Evolutionary conservation across 1,140 invertebrate species (phyloP).

Genomic region (Aricia agestis): DNA sequence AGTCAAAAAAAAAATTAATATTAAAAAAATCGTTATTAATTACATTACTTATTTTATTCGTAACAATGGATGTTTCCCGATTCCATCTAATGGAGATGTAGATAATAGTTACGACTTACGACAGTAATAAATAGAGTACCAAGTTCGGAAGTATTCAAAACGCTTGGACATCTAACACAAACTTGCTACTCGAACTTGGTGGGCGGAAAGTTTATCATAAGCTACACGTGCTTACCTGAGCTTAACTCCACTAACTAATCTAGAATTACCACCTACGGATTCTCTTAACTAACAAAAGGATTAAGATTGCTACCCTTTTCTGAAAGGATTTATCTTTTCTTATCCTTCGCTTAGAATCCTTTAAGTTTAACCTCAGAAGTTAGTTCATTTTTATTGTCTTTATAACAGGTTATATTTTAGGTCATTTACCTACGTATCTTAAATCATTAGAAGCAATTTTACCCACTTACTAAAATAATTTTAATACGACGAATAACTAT

Average conservation of each 20-base stretch:
- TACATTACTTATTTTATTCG: too few species aligned
- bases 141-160: conserved; percentile 1
- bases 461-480: too few species aligned
- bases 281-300: conserved; percentile 12
- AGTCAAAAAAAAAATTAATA: too few species aligned
- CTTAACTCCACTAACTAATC: conserved; percentile 12
- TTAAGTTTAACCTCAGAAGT: neutral
- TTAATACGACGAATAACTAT: too few species aligned
- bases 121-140: neutral
- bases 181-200: conserved; percentile 2
- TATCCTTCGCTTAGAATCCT: neutral
- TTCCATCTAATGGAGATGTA: too few species aligned
- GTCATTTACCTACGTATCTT: neutral
- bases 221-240: conserved; percentile 13
- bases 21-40: too few species aligned
- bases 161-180: conserved; percentile 1
- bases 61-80: too few species aligned
- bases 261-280: conserved; percentile 14
- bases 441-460: too few species aligned
- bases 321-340: neutral
- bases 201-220: conserved; percentile 13
- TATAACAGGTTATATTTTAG: neutral
- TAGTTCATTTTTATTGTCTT: neutral
- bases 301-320: conserved; percentile 7
- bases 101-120: neutral